Conservation (phyloP, 2,888 invertebrate species). For the Zhengitettix transpicula region DNA sequence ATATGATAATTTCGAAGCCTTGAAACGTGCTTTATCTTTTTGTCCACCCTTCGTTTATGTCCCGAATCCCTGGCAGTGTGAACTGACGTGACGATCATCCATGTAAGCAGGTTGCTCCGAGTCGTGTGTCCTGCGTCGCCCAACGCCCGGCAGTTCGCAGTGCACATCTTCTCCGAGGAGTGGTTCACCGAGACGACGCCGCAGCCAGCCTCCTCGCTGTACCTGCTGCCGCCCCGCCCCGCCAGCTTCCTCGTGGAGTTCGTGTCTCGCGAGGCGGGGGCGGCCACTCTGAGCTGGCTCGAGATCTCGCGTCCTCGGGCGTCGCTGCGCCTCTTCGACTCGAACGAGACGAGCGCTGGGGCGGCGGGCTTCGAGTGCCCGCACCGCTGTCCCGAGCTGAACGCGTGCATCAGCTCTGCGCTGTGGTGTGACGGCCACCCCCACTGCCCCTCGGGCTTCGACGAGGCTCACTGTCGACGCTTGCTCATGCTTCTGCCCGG, state of each 20-base stretch:
- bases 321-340: slow-evolving; percentile 29
- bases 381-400: slow-evolving; percentile 52
- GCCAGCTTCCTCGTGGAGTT: slow-evolving; percentile 46
- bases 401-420: slow-evolving; percentile 56
- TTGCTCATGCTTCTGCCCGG: slow-evolving; percentile 34
- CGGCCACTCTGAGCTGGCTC: slow-evolving; percentile 63
- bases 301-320: slow-evolving; percentile 48
- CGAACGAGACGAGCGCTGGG: slow-evolving; percentile 24
- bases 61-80: too few species aligned
- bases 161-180: slow-evolving; percentile 66
- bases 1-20: too few species aligned
- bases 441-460: slow-evolving; percentile 47
- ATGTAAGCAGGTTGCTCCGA: slow-evolving; percentile 30
- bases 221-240: slow-evolving; percentile 19
- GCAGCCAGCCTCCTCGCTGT: slow-evolving; percentile 7
- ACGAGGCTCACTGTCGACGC: slow-evolving; percentile 40
- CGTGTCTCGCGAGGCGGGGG: slow-evolving; percentile 52
- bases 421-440: slow-evolving; percentile 59
- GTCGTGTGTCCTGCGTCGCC: slow-evolving; percentile 60
- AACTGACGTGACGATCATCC: not conserved
- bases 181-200: slow-evolving; percentile 38
- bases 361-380: slow-evolving; percentile 37
- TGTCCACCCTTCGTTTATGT: too few species aligned
- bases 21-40: too few species aligned
- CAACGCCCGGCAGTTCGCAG: slow-evolving; percentile 44